phyloP scores from a whole-genome alignment of 2,797 vertebrate species.

The Synaphobranchus kaupii region DNA sequence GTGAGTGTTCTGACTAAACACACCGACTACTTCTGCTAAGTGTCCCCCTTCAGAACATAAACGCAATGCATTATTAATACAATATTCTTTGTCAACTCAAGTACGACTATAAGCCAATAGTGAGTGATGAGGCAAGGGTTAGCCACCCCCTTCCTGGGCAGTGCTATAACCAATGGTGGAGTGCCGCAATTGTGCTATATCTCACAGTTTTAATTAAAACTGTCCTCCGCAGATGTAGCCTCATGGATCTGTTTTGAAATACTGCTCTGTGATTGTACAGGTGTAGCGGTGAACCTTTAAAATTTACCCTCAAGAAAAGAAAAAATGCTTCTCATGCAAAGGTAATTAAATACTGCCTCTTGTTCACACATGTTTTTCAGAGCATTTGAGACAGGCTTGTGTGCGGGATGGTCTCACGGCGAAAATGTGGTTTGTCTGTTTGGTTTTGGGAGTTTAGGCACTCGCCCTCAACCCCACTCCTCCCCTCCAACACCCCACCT shows the following conservation, averaged over 20 bases:
- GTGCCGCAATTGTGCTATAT: background rate
- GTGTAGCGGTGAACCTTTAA: slow-evolving; percentile 2
- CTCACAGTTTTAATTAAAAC: background rate
- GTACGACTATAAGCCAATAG: background rate
- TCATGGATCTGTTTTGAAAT: slow-evolving; percentile 12
- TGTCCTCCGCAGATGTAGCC: background rate
- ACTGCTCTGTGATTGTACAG: slow-evolving; percentile 3
- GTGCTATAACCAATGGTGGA: background rate
- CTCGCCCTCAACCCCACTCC: too few species aligned
- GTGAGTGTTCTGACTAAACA: too few species aligned
- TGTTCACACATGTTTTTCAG: background rate
- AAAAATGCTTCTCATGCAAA: slow-evolving; percentile 15
- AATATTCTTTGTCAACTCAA: background rate
- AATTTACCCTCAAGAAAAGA: slow-evolving; percentile 4
- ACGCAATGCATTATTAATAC: too few species aligned
- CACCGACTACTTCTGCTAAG: too few species aligned
- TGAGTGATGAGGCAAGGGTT: background rate
- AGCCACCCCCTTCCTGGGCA: background rate
- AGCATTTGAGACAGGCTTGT: background rate
- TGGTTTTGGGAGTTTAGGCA: background rate
- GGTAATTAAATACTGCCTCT: slow-evolving; percentile 25
- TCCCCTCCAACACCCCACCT: background rate
- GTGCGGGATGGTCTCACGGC: background rate
- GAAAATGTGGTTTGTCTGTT: slow-evolving; percentile 5
- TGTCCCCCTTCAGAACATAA: too few species aligned